A percentile compares a stretch with the other conserved stretches of the same genome.
Conservation (phyloP, 2,797 vertebrate genomes). For the Protosalanx chinensis region DNA sequence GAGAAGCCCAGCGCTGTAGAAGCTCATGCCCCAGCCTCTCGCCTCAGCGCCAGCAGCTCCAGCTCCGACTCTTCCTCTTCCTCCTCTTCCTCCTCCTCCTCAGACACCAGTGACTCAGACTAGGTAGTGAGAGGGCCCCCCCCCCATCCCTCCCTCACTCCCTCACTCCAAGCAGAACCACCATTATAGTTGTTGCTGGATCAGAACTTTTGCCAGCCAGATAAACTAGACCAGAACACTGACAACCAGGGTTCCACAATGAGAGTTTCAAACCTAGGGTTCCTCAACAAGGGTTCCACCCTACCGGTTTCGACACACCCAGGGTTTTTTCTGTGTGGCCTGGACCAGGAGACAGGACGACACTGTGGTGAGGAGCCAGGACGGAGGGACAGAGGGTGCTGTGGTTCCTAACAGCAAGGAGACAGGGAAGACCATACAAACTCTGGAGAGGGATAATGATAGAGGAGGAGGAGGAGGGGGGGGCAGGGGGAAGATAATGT, state of each 20-base stretch:
- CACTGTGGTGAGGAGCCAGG: conserved; percentile 13
- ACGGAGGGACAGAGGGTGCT: neutral
- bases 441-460: conserved; percentile 23
- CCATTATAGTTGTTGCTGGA: conserved; percentile 32
- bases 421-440: conserved; percentile 41
- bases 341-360: conserved; percentile 17
- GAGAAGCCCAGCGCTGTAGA: conserved; percentile 77
- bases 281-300: neutral
- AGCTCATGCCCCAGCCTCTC: conserved; percentile 73
- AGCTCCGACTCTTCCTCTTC: conserved; percentile 88
- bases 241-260: neutral
- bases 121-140: conserved; percentile 59
- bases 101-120: conserved; percentile 92
- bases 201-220: conserved; percentile 21
- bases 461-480: conserved; percentile 44
- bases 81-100: conserved; percentile 86
- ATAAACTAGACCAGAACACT: conserved; percentile 21
- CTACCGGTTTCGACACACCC: conserved; percentile 26
- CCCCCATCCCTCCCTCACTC: neutral
- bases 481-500: conserved; percentile 34
- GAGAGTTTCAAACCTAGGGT: too few relatives aligned
- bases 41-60: conserved; percentile 89
- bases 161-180: conserved; percentile 28
- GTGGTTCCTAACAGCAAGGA: conserved; percentile 8
- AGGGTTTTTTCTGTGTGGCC: conserved; percentile 26